These are phyloP conservation scores for Esperia sulphurella DNA, from an alignment of 2,888 invertebrate species.

Conservation along the genomic window DNA sequence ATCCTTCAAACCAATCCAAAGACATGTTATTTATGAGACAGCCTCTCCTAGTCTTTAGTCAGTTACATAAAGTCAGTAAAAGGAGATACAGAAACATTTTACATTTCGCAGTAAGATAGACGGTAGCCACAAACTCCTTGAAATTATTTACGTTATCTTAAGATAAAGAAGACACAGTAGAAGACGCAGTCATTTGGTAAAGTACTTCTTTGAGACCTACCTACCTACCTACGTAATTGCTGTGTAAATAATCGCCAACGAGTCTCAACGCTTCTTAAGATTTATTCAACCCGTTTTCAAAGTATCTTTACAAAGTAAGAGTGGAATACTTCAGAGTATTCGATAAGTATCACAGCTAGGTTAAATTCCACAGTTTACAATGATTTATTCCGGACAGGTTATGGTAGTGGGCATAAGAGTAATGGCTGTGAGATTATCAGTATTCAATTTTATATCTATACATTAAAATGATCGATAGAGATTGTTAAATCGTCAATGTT, in stretches of 20 bases:
- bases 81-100: too few species aligned
- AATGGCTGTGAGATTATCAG: slow-evolving; percentile 19
- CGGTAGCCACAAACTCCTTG: too few species aligned
- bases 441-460: slow-evolving; percentile 22
- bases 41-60: too few species aligned
- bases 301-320: slow-evolving; percentile 2
- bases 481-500: slow-evolving; percentile 16
- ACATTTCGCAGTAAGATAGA: too few species aligned
- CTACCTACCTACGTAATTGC: slow-evolving; percentile 12
- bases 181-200: not conserved
- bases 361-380: slow-evolving; percentile 8
- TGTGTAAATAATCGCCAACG: slow-evolving; percentile 1
- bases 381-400: slow-evolving; percentile 20
- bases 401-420: slow-evolving; percentile 18
- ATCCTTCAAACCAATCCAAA: not conserved
- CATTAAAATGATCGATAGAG: slow-evolving; percentile 26
- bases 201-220: slow-evolving; percentile 19
- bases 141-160: too few species aligned
- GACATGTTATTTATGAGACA: too few species aligned
- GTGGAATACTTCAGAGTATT: slow-evolving; percentile 6
- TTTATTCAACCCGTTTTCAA: slow-evolving; percentile 6
- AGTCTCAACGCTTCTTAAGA: not conserved
- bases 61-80: too few species aligned
- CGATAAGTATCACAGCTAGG: slow-evolving; percentile 9
- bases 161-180: not conserved